Base-by-base conservation (phyloP, 2,888 invertebrate genomes). In the Chrysolina haemoptera region DNA sequence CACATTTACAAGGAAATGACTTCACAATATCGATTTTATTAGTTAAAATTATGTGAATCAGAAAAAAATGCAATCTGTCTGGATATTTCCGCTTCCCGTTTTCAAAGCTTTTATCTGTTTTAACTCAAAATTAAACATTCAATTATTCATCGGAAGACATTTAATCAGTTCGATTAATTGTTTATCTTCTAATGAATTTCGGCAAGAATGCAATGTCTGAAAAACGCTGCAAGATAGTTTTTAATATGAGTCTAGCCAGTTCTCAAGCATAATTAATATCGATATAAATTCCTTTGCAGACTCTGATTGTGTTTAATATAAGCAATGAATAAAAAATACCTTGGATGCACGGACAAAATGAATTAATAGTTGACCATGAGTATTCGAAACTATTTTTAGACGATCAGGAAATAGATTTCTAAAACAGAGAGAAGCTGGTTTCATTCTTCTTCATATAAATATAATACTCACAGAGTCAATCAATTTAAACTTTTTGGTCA, bases 281-380 rank as follows among this genome's bases (percentile, higher is more conserved):
- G 22, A 59, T 59, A n/a, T 59, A 27, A 59, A 59, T 59, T 14
- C 59, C 59, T 27, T 22, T 35, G 59, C 59, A 27, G 59, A 14
- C n/a, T 59, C n/a, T 59, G 18, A 4, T 35, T 35, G 18, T 20
- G 53, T 11, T 20, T 11, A 53, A 20, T 53, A 20, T 53, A 53
- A 20, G 20, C 53, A 20, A 53, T 16, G 11, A 53, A 53, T 20
- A 22, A 53, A 53, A 20, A 20, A 20, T 20, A 20, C 53, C 20
- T 53, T 16, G 6, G 53, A 53, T 53, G 53, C 20, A 18, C 20
- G 2, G 16, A 53, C 18, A 11, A 12, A 22, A 53, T 53, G 11
- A 20, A 53, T 53, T 12, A 43, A 1, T 12, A 20, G 20, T 53
- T 11, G 22, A 53, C 53, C 20, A 53, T 22, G 53, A 53, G 12